Base-by-base conservation (phyloP, 2,797 vertebrate genomes). In the Melanotaenia maccullochi region DNA sequence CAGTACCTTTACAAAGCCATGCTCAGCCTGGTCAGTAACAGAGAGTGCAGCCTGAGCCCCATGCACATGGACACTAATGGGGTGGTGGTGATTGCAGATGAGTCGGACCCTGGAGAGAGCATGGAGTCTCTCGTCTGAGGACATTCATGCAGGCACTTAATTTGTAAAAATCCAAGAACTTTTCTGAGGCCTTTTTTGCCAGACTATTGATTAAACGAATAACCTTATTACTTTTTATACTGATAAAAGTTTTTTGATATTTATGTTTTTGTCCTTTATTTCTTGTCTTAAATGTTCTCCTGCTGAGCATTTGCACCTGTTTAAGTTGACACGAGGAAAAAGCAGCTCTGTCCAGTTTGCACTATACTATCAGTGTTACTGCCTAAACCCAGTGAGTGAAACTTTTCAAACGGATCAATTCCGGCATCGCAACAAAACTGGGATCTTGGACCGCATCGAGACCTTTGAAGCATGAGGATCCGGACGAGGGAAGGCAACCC, bases 311-410 rank as follows among this genome's bases (percentile, higher is more conserved):
- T 96, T 96, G 97, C 96, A 96, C 96, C 96, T 95, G 95, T 96
- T 92, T 96, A 89, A 89, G 87, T 89, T 93, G 84, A 90, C 65
- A 75, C 93, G 94, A 87, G 94, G 93, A 85, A 94, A 93, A 95
- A 96, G 84, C 96, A 94, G 92, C 96, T 96, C 94, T 95, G 94
- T 96, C 97, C 97, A 95, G 95, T 97, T 99, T 99, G 97, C 97
- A 99, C 97, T 98, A 94, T 87, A 96, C 95, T 96, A 97, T 98
- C 98, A 99, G 98, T 99, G 98, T 99, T 99, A 99, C 97, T 97
- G 97, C 97, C 97, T 96, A 95, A 94, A 78, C 95, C 89, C 91
- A 87, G 78, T 72, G 83, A 88, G 79, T 75, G 80, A 69, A 73
- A 72, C 33, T 63, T 40, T 58, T 65, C 63, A 65, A 51, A 90